Conservation (phyloP, 2,888 invertebrate species). For the Caenorhabditis parvicauda region DNA sequence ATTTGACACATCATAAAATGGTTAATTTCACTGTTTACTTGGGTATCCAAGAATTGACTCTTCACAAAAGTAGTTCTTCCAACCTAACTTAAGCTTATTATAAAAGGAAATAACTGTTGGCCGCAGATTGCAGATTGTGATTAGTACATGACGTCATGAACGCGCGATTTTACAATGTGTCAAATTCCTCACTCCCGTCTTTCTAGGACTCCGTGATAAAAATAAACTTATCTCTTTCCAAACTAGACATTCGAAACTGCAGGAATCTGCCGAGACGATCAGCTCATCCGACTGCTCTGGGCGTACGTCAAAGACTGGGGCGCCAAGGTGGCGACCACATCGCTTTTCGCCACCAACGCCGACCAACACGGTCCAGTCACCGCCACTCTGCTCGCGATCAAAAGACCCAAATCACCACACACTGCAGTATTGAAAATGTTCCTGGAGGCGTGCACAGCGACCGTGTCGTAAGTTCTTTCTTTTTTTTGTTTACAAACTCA, state of each 20-base stretch:
- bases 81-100: too few species aligned
- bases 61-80: too few species aligned
- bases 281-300: constrained; percentile 86
- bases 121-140: too few species aligned
- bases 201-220: too few species aligned
- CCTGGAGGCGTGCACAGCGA: constrained; percentile 90
- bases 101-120: too few species aligned
- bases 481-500: not conserved
- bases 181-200: too few species aligned
- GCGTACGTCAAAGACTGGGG: constrained; percentile 73
- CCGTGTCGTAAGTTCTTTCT: constrained; percentile 76
- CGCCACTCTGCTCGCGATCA: constrained; percentile 18
- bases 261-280: constrained; percentile 91
- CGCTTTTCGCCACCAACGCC: constrained; percentile 11
- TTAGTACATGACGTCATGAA: too few species aligned
- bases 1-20: too few species aligned
- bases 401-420: constrained; percentile 74
- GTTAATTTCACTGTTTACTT: too few species aligned
- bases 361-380: constrained; percentile 23
- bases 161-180: too few species aligned
- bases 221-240: not conserved
- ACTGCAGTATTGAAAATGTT: constrained; percentile 89
- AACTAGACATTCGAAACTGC: constrained; percentile 55
- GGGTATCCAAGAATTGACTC: too few species aligned
- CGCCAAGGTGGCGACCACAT: constrained; percentile 67